phyloP scores from a whole-genome alignment of 2,113 vertebrate species.

The Oreotrochilus melanogaster region DNA sequence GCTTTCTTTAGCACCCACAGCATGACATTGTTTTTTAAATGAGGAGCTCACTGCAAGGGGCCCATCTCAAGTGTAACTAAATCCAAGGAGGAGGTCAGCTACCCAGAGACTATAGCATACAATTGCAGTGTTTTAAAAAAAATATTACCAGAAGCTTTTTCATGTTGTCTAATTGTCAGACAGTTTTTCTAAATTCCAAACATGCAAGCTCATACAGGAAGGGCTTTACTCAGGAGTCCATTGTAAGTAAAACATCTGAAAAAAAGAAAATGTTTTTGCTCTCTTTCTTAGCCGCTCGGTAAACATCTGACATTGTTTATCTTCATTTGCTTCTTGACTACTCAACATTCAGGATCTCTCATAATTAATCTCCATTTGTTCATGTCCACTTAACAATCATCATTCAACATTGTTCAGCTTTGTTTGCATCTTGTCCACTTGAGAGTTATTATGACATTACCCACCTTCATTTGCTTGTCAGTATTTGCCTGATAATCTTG shows the following conservation, averaged over 20 bases:
- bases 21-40: not conserved
- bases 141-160: not conserved
- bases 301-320: not conserved
- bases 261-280: not conserved
- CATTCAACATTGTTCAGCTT: not conserved
- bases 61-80: not conserved
- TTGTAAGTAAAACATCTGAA: not conserved
- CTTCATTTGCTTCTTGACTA: not conserved
- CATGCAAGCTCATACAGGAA: not conserved
- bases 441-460: not conserved
- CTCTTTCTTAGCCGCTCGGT: not conserved
- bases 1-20: not conserved
- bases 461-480: not conserved
- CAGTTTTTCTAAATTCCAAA: not conserved
- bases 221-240: not conserved
- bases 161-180: not conserved
- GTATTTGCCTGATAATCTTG: not conserved
- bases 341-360: not conserved
- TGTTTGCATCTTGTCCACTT: not conserved
- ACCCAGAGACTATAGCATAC: not conserved
- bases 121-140: not conserved
- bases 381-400: not conserved
- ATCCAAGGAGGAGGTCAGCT: not conserved
- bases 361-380: not conserved
- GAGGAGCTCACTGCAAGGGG: not conserved